Base-by-base conservation (phyloP, 1,140 invertebrate genomes). In the Musca domestica region DNA sequence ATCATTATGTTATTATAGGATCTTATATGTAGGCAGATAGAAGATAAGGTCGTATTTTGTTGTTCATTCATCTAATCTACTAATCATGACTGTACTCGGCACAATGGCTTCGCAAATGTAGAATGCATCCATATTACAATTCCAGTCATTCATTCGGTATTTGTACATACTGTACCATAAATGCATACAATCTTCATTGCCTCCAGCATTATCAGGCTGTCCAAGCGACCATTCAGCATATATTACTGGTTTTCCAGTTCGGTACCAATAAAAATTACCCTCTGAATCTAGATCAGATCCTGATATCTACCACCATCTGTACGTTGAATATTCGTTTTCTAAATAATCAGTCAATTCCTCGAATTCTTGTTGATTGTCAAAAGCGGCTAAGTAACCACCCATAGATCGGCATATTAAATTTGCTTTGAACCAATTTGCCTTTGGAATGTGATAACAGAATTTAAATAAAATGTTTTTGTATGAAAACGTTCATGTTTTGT, bases 111-210 rank as follows among this genome's bases (percentile, higher is more conserved):
- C 27, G 20, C 56, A 61, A 1, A 61, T 20, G 41, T 61, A 61
- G 15, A 34, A 61, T 6, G 56, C 56, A 7, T 9, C 15, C 3
- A 20, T 14, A 15, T 14, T 49, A 34, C 70, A 71, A 0, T 14
- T 12, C 68, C 56, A 68, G 34, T 71, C 64, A 54, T 74, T 73
- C 71, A 74, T 71, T 34, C 64, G 19, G 48, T 71, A 71, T 10
- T 48, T 34, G 0, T 47, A 20, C 2, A 48, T 56, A 0, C 30
- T 5, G 7, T 69, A 15, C 67, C 64, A 67, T 20, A 78, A 72
- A 15, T 78, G 76, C 1, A 78, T 74, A 14, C 76, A 78, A 30
- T 78, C 74, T 67, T 78, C 76, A 48, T 75, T 77, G 47, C 76
- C 73, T 0, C 75, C 76, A 9, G 74, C 78, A 15, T 78, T 78